Conservation (phyloP, 2,113 vertebrate species). For the Syrrhaptes paradoxus region DNA sequence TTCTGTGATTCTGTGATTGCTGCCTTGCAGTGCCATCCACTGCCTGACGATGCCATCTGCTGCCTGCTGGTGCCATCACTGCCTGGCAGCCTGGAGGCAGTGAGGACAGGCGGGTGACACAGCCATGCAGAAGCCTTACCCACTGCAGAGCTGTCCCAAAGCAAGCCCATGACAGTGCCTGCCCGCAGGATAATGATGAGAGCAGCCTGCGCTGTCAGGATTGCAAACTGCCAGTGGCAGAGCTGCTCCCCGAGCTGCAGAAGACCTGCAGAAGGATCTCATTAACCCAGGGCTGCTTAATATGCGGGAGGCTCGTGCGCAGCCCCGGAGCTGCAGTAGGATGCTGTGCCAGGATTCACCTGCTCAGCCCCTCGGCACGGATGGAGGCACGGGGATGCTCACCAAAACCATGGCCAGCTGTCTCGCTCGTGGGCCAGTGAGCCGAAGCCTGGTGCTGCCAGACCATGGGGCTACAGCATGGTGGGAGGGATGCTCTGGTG, state of each 20-base stretch:
- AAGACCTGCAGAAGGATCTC: constrained; percentile 31
- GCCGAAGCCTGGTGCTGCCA: fast-evolving
- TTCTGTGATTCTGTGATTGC: not conserved
- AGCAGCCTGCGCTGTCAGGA: not conserved
- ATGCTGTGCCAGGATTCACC: not conserved
- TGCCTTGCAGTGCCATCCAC: not conserved
- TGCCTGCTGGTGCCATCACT: not conserved
- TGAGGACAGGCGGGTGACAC: not conserved
- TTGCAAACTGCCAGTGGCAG: not conserved
- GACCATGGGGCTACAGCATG: fast-evolving
- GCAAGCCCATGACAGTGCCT: not conserved
- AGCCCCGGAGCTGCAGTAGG: constrained; percentile 28
- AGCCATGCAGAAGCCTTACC: not conserved
- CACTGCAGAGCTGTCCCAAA: not conserved
- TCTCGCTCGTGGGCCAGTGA: fast-evolving
- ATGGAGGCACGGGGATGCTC: not conserved
- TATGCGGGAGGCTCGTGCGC: not conserved
- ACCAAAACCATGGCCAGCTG: fast-evolving
- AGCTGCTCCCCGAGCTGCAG: not conserved
- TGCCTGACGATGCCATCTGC: not conserved
- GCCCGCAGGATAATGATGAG: not conserved
- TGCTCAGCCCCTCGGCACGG: not conserved
- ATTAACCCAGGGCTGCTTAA: constrained; percentile 49
- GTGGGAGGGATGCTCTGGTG: not conserved
- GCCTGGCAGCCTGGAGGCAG: not conserved